phyloP scores from a whole-genome alignment of 2,888 invertebrate species.

The Bembecia ichneumoniformis region DNA sequence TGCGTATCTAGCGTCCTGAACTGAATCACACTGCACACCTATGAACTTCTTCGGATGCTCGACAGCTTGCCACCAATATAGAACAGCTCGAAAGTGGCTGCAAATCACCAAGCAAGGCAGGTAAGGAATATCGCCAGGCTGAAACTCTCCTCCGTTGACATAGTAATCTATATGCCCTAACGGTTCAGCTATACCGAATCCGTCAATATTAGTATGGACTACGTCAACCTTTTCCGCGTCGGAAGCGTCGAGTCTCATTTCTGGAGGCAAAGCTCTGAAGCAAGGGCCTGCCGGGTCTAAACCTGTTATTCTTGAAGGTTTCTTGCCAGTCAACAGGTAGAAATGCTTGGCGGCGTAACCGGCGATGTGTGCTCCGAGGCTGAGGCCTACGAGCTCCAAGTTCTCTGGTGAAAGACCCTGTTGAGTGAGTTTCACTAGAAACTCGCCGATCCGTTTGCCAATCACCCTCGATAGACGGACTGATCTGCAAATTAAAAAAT shows the following conservation, averaged over 20 bases:
- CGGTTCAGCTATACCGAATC: constrained; percentile 54
- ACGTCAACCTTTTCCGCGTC: constrained; percentile 47
- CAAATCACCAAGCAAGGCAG: constrained; percentile 52
- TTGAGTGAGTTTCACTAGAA: constrained; percentile 36
- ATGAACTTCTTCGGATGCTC: constrained; percentile 58
- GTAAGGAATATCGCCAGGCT: constrained; percentile 46
- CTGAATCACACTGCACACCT: constrained; percentile 38
- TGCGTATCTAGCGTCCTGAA: constrained; percentile 50
- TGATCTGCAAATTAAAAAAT: constrained; percentile 33
- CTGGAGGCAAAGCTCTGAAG: constrained; percentile 31
- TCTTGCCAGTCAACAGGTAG: constrained; percentile 40
- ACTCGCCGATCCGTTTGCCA: constrained; percentile 47
- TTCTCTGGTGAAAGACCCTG: constrained; percentile 39
- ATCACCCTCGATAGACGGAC: constrained; percentile 42
- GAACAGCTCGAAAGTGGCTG: constrained; percentile 39
- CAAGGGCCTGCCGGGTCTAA: constrained; percentile 62
- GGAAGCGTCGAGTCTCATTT: constrained; percentile 28
- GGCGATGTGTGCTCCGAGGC: constrained; percentile 49
- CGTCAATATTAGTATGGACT: constrained; percentile 60
- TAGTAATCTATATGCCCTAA: constrained; percentile 56
- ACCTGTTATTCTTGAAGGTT: constrained; percentile 45
- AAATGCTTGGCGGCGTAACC: constrained; percentile 47
- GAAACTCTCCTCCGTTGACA: constrained; percentile 57
- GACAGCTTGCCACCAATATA: constrained; percentile 59
- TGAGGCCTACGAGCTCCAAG: constrained; percentile 47